Base-by-base conservation (phyloP, 2,113 vertebrate genomes). In the Cebidichthys violaceus region DNA sequence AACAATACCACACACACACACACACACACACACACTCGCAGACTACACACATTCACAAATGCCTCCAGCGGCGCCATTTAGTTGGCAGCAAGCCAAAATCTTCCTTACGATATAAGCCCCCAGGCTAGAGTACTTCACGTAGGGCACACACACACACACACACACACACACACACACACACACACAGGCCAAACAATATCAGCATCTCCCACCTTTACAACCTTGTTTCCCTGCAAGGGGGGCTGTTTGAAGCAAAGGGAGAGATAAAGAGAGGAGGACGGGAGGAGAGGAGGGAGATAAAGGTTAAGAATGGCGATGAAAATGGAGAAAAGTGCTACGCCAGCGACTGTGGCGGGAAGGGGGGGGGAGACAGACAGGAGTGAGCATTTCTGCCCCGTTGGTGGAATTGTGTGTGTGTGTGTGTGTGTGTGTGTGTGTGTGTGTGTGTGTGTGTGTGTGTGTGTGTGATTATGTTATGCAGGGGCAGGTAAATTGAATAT, bases 271-370 rank as follows among this genome's bases (percentile, higher is more conserved):
- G 67, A 70, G 59, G 77, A 75, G 73, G 70, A 67, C 77, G 60
- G 69, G 81, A 70, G 54, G 78, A 82, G 77, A 79, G 79, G 66
- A 75, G 68, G 0, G 68, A 85, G 79, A 83, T 91, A 89, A 90
- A 90, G 86, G 87, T 87, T 72, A 88, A 65, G 74, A 87, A 88
- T 73, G 57, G 74, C 24, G 43, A 87, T 85, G 78, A 88, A 90
- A 90, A 84, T 67, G 57, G 79, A 79, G 81, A 77, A 90, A 92
- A 92, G 77, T 91, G 88, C 85, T 54, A 70, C 41, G 86, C 84
- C 81, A 85, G 75, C 83, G 77, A 33, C 67, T 93, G 52, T 43
- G 33, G 29, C 77, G 10, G 45, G 45, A 4, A 4, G 17, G 18
- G 50, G 18, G 20, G 20, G 0, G n/a, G 59, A 77, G 82, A 79